Conservation (phyloP, 2,113 vertebrate species). For the Phrynosoma blainvillii region DNA sequence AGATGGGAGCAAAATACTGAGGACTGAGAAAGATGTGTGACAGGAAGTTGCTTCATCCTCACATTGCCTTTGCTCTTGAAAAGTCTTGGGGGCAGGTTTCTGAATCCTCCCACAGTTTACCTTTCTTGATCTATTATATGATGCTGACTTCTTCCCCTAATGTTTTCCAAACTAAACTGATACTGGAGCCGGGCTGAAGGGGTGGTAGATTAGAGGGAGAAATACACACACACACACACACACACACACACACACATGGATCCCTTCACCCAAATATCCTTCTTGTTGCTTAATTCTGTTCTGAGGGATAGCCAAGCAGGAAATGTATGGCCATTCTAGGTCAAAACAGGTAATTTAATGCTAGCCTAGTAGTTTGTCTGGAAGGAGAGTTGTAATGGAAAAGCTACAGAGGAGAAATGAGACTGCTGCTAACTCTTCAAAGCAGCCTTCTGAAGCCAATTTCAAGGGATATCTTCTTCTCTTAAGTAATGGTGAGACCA, state of each 20-base stretch:
- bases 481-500: background rate
- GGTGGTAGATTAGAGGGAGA: background rate
- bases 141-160: background rate
- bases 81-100: background rate
- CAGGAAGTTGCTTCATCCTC: no score
- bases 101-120: background rate
- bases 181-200: background rate
- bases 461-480: background rate
- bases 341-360: background rate
- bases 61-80: no score
- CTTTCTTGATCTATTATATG: background rate
- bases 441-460: background rate
- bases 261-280: background rate
- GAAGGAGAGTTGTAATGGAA: background rate
- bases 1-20: background rate
- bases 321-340: background rate
- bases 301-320: conserved; percentile 36
- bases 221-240: no score
- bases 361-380: background rate
- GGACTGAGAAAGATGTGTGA: no score
- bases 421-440: background rate
- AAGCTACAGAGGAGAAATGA: background rate
- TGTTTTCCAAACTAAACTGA: background rate
- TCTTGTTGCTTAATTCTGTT: background rate
- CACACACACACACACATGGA: background rate